A percentile compares a stretch with the other conserved stretches of the same genome.
These are phyloP conservation scores for Mormyrops boulengeri DNA, from an alignment of 2,797 vertebrate species.

Conservation along the genomic window DNA sequence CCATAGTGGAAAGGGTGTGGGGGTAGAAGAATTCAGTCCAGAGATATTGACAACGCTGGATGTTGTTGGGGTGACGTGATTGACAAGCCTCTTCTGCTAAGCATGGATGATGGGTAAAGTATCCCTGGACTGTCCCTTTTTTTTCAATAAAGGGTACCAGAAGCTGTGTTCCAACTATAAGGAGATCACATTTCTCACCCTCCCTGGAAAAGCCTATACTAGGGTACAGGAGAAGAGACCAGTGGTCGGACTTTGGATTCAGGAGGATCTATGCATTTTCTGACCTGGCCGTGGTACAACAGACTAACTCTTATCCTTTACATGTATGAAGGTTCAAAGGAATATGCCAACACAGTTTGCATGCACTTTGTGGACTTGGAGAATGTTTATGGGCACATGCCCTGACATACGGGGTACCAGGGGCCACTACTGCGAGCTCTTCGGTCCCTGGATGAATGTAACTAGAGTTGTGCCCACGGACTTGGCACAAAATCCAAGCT, in stretches of 20 bases:
- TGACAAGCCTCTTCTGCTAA: background rate
- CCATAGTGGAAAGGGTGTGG: background rate
- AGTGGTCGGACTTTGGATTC: background rate
- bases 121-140: background rate
- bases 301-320: background rate
- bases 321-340: background rate
- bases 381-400: background rate
- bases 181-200: background rate
- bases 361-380: background rate
- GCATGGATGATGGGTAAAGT: background rate
- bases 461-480: background rate
- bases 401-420: background rate
- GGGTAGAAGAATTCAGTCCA: background rate
- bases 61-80: background rate
- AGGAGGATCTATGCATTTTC: too few relatives aligned
- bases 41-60: background rate
- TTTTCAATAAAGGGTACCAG: background rate
- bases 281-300: background rate
- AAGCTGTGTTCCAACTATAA: background rate
- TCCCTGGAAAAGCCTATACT: background rate
- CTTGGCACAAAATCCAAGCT: background rate
- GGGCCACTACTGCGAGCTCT: background rate
- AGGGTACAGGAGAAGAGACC: background rate
- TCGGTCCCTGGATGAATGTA: background rate
- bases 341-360: background rate